These are phyloP conservation scores for Mus minutoides DNA, from an alignment of 2,797 vertebrate genomes.

Conservation along the genomic window DNA sequence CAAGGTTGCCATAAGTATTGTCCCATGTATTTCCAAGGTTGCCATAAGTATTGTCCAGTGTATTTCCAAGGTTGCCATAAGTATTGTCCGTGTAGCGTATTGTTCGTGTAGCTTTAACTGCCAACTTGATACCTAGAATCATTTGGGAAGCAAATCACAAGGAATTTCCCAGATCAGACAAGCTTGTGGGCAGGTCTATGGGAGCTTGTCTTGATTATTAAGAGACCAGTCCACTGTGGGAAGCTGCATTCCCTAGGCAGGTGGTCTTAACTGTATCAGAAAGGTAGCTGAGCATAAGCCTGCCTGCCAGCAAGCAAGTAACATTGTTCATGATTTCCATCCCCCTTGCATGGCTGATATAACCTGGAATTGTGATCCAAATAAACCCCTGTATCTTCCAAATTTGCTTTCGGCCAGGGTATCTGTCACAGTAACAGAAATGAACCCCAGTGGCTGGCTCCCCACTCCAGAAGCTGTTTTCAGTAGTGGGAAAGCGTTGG, in stretches of 20 bases:
- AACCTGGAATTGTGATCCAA: neutral
- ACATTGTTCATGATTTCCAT: neutral
- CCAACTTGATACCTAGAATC: neutral
- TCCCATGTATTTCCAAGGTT: too few species aligned
- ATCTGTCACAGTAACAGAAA: slow-evolving; percentile 11
- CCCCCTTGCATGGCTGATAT: neutral
- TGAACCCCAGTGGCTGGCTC: neutral
- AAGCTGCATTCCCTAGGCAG: neutral
- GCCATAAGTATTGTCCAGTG: too few species aligned
- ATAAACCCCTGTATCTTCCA: neutral
- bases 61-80: too few species aligned
- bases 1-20: too few species aligned
- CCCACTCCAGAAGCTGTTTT: slow-evolving; percentile 36
- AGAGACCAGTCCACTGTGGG: neutral
- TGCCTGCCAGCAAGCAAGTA: neutral
- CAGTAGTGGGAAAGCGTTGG: slow-evolving; percentile 14
- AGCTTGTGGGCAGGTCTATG: neutral
- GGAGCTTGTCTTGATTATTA: neutral
- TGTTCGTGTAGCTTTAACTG: neutral
- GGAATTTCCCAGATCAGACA: neutral
- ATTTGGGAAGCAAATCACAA: neutral
- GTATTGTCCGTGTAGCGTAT: too few species aligned
- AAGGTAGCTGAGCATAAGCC: neutral
- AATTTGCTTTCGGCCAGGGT: neutral
- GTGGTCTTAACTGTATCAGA: neutral